A percentile compares a stretch with the other conserved stretches of the same genome.
These are phyloP conservation scores for Propithecus deckenii DNA, from an alignment of 2,797 vertebrate species.

Conservation along the genomic window DNA sequence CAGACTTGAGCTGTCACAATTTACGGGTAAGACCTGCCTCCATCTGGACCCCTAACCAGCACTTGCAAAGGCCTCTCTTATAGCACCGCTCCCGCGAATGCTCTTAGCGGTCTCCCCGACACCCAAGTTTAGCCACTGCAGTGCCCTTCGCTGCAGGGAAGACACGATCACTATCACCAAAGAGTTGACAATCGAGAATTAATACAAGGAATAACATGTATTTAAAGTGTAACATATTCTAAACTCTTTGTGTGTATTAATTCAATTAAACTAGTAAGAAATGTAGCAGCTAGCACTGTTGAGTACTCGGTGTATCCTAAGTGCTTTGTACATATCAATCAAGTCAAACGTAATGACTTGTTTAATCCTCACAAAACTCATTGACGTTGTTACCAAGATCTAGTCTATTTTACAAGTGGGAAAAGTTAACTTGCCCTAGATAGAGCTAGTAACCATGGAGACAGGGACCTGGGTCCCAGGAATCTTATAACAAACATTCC, in stretches of 20 bases:
- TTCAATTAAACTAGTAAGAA: background rate
- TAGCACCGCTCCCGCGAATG: background rate
- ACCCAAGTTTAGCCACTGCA: background rate
- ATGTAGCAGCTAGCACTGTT: background rate
- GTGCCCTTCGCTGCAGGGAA: background rate
- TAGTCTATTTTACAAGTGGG: background rate
- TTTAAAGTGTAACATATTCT: background rate
- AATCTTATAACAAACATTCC: fast-evolving
- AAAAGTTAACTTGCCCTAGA: background rate
- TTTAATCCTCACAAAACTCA: background rate
- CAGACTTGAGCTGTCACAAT: background rate
- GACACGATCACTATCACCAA: background rate
- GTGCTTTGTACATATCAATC: background rate
- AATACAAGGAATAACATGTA: too few relatives aligned
- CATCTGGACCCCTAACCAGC: background rate
- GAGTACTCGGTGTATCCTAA: background rate
- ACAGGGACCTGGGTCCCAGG: background rate
- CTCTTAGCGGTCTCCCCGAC: background rate
- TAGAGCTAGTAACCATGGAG: background rate
- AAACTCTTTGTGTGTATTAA: background rate
- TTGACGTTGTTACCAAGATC: background rate
- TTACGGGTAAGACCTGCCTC: background rate
- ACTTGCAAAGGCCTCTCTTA: background rate
- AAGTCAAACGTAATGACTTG: background rate
- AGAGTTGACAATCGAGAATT: background rate